These are phyloP conservation scores for Dromococcyx pavoninus DNA, from an alignment of 2,797 vertebrate genomes.

Conservation along the genomic window DNA sequence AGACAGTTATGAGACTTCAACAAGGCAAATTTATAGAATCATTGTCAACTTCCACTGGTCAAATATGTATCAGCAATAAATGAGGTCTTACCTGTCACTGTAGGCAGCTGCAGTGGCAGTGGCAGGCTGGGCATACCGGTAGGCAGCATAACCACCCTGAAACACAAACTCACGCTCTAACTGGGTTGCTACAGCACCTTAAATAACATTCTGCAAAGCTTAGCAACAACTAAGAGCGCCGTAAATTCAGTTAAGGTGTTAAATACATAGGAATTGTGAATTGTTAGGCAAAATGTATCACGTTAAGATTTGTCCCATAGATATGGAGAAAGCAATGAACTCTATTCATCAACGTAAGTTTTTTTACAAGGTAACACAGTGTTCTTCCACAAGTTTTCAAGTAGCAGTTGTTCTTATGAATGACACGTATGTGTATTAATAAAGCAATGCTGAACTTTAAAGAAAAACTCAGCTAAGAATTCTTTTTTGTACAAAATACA, in stretches of 20 bases:
- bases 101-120: slow-evolving; percentile 95
- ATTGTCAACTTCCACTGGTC: slow-evolving; percentile 17
- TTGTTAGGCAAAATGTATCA: not conserved
- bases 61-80: slow-evolving; percentile 19
- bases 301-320: not conserved
- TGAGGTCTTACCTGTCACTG: slow-evolving; percentile 93
- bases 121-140: slow-evolving; percentile 95
- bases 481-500: not conserved
- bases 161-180: slow-evolving; percentile 71
- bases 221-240: not conserved
- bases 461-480: not conserved
- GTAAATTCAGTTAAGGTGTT: not conserved
- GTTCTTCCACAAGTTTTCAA: not conserved
- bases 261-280: not conserved
- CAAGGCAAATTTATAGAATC: slow-evolving; percentile 46
- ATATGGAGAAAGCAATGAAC: not conserved
- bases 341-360: not conserved
- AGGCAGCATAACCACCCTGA: slow-evolving; percentile 94
- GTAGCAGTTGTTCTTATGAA: not conserved
- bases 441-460: not conserved
- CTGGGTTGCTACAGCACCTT: slow-evolving; percentile 17
- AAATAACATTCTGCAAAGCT: not conserved
- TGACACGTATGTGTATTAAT: not conserved
- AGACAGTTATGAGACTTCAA: slow-evolving; percentile 68
- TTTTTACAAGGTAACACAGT: not conserved